Percentiles rank a stretch among this genome's conserved stretches.
Conservation (phyloP, 2,888 invertebrate species). For the Biston stratarius region DNA sequence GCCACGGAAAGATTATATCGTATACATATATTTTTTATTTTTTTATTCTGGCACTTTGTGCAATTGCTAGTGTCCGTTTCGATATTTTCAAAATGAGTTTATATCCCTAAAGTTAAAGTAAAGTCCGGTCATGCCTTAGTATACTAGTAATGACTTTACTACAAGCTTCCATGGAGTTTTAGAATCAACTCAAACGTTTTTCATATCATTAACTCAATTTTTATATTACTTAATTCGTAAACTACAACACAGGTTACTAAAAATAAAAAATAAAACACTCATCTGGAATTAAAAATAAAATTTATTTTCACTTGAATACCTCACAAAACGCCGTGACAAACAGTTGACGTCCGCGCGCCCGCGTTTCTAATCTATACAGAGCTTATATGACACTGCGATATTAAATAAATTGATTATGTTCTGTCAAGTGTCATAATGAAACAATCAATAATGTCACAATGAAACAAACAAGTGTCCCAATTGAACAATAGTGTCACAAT, state of each 20-base stretch:
- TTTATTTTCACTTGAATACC: slow-evolving; percentile 84
- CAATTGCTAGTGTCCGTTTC: too few species aligned
- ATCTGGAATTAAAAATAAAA: slow-evolving; percentile 84
- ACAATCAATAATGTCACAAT: slow-evolving; percentile 2
- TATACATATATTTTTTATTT: too few species aligned
- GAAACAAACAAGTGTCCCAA: neutral
- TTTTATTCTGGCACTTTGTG: too few species aligned
- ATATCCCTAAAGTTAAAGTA: too few species aligned
- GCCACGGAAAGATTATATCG: too few species aligned
- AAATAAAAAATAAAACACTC: slow-evolving; percentile 51
- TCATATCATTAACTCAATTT: neutral
- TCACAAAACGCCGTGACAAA: slow-evolving; percentile 74
- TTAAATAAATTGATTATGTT: neutral
- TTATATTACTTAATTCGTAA: neutral
- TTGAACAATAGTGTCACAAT: neutral
- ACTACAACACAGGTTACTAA: neutral
- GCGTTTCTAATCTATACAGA: slow-evolving; percentile 66
- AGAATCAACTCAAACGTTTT: too few species aligned
- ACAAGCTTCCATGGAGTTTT: too few species aligned
- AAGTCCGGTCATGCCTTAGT: too few species aligned
- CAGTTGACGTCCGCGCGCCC: slow-evolving; percentile 53
- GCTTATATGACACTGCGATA: slow-evolving; percentile 5
- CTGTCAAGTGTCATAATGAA: neutral
- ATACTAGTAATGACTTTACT: too few species aligned
- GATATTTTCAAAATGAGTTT: too few species aligned